These are phyloP conservation scores for Astreopora myriophthalma DNA, from an alignment of 64 coral and sea anemone species.

Conservation along the genomic window DNA sequence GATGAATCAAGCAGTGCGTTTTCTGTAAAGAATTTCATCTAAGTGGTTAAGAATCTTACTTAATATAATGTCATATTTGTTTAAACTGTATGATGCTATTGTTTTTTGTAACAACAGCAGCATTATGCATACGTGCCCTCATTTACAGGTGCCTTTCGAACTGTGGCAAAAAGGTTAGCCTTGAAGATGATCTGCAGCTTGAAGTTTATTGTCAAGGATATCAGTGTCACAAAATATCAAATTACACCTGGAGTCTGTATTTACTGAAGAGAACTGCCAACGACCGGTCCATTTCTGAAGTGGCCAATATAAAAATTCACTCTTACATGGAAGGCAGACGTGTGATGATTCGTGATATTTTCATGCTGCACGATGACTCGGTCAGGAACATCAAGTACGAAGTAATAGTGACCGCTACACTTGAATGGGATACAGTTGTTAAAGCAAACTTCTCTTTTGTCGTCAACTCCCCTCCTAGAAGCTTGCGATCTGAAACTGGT, in stretches of 20 bases:
- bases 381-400: background rate
- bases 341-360: background rate
- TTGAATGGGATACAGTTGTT: background rate
- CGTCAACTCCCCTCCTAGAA: constrained; percentile 14
- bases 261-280: background rate
- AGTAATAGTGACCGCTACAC: background rate
- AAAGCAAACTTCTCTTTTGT: background rate
- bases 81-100: too few species aligned
- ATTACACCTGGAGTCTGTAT: constrained; percentile 34
- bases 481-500: background rate
- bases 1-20: too few species aligned
- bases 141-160: constrained; percentile 43
- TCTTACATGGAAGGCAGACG: background rate
- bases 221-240: background rate
- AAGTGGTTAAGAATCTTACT: too few species aligned
- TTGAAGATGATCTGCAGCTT: background rate
- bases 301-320: background rate
- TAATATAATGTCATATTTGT: too few species aligned
- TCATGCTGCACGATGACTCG: background rate
- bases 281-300: background rate
- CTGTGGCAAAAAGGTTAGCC: constrained; percentile 43
- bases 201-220: constrained; percentile 4
- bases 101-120: too few species aligned
- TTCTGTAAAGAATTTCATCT: too few species aligned
- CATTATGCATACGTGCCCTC: background rate